These are phyloP conservation scores for Aselliscus stoliczkanus DNA, from an alignment of 2,797 vertebrate genomes.

Conservation along the genomic window DNA sequence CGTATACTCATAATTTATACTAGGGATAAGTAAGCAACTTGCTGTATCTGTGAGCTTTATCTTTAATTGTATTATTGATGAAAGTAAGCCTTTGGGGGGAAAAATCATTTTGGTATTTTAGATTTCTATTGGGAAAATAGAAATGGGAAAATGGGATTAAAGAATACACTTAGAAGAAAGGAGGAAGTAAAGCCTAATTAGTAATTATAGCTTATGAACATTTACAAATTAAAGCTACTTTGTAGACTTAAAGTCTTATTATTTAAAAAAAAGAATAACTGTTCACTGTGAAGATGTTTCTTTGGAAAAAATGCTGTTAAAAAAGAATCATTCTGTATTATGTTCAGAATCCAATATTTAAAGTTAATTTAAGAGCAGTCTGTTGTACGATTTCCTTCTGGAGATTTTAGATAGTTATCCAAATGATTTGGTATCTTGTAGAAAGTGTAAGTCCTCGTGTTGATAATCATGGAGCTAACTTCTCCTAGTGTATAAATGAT, in stretches of 20 bases:
- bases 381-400: slow-evolving; percentile 1
- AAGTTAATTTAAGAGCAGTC: neutral
- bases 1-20: neutral
- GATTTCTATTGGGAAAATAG: no score
- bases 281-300: neutral
- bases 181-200: slow-evolving; percentile 36
- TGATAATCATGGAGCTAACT: neutral
- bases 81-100: neutral
- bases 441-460: neutral
- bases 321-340: neutral
- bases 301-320: neutral
- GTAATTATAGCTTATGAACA: slow-evolving; percentile 33
- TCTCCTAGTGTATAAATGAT: slow-evolving; percentile 18
- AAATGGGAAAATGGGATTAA: slow-evolving; percentile 35
- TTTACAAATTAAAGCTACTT: slow-evolving; percentile 55
- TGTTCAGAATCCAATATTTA: slow-evolving; percentile 20
- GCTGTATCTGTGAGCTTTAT: neutral
- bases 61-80: slow-evolving; percentile 46
- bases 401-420: neutral
- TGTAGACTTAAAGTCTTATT: neutral
- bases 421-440: slow-evolving; percentile 21
- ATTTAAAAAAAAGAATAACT: neutral
- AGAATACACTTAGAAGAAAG: neutral
- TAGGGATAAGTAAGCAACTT: slow-evolving; percentile 2
- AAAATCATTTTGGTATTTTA: slow-evolving; percentile 37